Conservation (phyloP, 2,888 invertebrate genomes). For the Amiota communis region DNA sequence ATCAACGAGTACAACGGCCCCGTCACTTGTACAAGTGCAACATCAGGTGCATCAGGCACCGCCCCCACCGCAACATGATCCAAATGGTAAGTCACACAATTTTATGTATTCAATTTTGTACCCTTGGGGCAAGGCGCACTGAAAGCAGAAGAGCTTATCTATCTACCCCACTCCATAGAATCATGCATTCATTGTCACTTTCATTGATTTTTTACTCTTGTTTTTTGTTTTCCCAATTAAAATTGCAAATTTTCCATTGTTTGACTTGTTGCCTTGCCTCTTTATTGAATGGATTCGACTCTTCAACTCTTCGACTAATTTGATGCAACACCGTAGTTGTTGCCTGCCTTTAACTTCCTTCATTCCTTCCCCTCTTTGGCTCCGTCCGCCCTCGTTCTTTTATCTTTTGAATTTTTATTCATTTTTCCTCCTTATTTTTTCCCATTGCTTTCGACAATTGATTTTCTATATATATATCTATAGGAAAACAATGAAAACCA, state of each 20-base stretch:
- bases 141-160: not conserved
- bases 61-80: slow-evolving; percentile 54
- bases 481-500: not conserved
- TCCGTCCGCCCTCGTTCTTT: not conserved
- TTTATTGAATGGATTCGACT: too few relatives aligned
- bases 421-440: not conserved
- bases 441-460: too few relatives aligned
- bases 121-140: not conserved
- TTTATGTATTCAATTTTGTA: slow-evolving; percentile 11
- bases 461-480: too few relatives aligned
- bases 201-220: not conserved
- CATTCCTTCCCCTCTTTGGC: not conserved
- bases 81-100: slow-evolving; percentile 61
- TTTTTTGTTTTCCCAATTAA: not conserved
- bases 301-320: too few relatives aligned
- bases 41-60: slow-evolving; percentile 16
- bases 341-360: not conserved
- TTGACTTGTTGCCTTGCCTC: too few relatives aligned
- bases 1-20: slow-evolving; percentile 38
- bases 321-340: too few relatives aligned
- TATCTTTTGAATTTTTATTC: not conserved
- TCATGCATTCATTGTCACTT: too few relatives aligned
- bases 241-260: too few relatives aligned
- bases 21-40: slow-evolving; percentile 21
- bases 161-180: not conserved